A percentile compares a stretch with the other conserved stretches of the same genome.
Conservation (phyloP, 2,797 vertebrate genomes). For the Heteromormyrus szaboi region DNA sequence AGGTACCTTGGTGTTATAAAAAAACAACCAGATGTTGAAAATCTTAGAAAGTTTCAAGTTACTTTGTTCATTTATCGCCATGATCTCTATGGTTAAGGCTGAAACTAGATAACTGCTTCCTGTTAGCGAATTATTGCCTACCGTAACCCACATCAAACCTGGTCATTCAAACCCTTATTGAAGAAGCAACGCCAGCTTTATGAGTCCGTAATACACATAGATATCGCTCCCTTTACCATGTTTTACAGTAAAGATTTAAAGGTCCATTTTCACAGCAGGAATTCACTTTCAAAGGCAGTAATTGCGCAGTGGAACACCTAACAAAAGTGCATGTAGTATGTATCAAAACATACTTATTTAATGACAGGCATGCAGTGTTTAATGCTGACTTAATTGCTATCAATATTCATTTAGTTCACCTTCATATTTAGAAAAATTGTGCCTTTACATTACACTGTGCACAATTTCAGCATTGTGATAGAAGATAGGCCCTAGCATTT, state of each 20-base stretch:
- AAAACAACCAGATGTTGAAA: not conserved
- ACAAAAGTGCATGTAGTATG: constrained; percentile 49
- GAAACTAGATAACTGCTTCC: constrained; percentile 24
- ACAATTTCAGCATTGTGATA: not conserved
- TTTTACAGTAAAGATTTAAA: constrained; percentile 57
- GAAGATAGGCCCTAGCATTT: not conserved
- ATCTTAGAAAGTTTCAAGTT: not conserved
- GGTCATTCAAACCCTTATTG: constrained; percentile 26
- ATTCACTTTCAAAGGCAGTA: constrained; percentile 47
- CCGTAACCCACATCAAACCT: constrained; percentile 52
- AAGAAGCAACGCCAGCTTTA: constrained; percentile 40
- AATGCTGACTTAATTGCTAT: constrained; percentile 12
- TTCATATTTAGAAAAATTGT: not conserved
- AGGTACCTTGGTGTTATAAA: not conserved
- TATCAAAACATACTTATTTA: constrained; percentile 44
- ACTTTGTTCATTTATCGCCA: not conserved
- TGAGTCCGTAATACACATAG: constrained; percentile 44
- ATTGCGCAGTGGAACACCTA: constrained; percentile 43
- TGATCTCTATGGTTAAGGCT: not conserved
- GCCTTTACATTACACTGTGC: not conserved
- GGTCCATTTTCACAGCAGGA: constrained; percentile 43
- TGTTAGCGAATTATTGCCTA: constrained; percentile 33
- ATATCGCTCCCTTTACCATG: constrained; percentile 54
- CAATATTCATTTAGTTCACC: constrained; percentile 27
- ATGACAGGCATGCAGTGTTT: constrained; percentile 44